Evolutionary conservation across 2,113 vertebrate species (phyloP).

Genomic region (Gnathonemus echidnorhynchus): DNA sequence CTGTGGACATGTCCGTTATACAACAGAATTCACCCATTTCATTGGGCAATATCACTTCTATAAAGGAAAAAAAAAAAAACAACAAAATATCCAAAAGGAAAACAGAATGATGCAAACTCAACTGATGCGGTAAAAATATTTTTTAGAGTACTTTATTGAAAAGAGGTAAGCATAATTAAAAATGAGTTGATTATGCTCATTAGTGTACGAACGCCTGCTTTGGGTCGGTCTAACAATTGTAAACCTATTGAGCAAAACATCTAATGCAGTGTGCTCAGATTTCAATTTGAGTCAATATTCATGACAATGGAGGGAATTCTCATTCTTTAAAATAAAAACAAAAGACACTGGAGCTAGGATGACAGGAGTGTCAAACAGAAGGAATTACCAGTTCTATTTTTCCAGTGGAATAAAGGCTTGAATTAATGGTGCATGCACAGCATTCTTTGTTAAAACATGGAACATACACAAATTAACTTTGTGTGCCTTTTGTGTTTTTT

Average conservation of each 20-base stretch:
- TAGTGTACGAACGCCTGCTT: background rate
- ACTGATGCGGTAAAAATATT: background rate
- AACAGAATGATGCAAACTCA: background rate
- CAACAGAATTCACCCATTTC: background rate
- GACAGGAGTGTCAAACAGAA: background rate
- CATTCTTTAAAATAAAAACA: background rate
- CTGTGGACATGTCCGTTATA: background rate
- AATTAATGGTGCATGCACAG: background rate
- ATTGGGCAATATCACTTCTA: background rate
- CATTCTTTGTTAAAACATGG: background rate
- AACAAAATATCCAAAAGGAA: background rate
- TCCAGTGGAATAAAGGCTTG: background rate
- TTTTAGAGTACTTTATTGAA: background rate
- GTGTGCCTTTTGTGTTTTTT: background rate
- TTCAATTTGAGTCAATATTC: background rate
- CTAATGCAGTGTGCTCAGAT: background rate
- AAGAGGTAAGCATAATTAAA: slow-evolving; percentile 1
- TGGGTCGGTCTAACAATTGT: background rate
- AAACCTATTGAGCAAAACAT: background rate
- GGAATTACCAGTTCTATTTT: background rate
- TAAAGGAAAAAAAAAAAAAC: background rate
- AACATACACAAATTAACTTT: background rate
- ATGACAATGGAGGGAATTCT: background rate
- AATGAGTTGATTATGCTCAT: background rate
- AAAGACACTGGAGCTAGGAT: background rate